phyloP scores from a whole-genome alignment of 23 tunicate species.

The Aplidium turbinatum region DNA sequence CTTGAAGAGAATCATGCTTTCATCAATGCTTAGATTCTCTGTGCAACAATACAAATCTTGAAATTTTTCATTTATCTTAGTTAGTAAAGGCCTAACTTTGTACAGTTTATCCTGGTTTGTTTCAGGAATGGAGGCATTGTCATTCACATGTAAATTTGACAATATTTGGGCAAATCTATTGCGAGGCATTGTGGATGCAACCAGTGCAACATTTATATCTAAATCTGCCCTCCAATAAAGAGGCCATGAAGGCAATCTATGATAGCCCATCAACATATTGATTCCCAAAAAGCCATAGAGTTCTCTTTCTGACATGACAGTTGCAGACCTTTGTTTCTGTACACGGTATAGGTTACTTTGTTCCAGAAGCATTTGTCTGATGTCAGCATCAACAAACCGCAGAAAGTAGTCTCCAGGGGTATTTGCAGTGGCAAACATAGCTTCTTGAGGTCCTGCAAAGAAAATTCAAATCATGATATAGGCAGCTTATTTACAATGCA shows the following conservation, averaged over 20 bases:
- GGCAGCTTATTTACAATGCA: too few species aligned
- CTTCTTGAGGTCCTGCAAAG: too few species aligned
- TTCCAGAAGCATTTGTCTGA: too few species aligned
- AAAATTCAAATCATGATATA: too few species aligned
- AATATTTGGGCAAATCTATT: slow-evolving; percentile 1
- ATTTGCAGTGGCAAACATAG: too few species aligned
- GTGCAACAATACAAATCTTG: background rate
- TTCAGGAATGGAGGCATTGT: background rate
- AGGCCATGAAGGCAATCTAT: background rate
- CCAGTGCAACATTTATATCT: background rate
- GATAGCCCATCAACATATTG: slow-evolving; percentile 16
- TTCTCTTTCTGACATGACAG: slow-evolving; percentile 12
- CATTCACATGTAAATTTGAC: slow-evolving; percentile 13
- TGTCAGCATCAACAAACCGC: too few species aligned
- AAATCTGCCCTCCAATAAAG: slow-evolving; percentile 13
- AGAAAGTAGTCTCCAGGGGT: too few species aligned
- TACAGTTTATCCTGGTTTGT: slow-evolving; percentile 15
- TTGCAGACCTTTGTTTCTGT: slow-evolving; percentile 2
- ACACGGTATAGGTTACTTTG: slow-evolving; percentile 11
- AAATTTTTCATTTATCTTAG: background rate
- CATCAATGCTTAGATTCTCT: slow-evolving; percentile 16
- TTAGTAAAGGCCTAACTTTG: slow-evolving; percentile 4
- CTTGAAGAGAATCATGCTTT: slow-evolving; percentile 24
- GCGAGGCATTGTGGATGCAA: slow-evolving; percentile 12
- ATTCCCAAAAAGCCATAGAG: slow-evolving; percentile 12